Evolutionary conservation across 2,888 invertebrate genomes (phyloP).

Genomic region (Campaea margaritaria): DNA sequence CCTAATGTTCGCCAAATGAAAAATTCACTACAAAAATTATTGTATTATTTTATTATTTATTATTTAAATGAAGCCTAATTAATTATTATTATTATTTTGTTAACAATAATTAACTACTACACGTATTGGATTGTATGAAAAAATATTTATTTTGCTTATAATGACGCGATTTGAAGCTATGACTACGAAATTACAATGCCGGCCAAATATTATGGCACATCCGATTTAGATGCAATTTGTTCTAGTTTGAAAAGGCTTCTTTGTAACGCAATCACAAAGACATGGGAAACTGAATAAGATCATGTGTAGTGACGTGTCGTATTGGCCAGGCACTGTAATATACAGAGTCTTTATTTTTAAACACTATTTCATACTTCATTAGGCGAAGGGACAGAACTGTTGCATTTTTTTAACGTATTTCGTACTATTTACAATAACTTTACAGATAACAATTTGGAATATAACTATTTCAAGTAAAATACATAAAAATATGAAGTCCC

Average conservation of each 20-base stretch:
- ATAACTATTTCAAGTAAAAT: background rate
- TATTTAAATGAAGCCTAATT: slow-evolving; percentile 24
- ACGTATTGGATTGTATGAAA: slow-evolving; percentile 36
- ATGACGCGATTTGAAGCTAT: slow-evolving; percentile 32
- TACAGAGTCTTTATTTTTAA: slow-evolving; percentile 19
- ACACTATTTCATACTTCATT: slow-evolving; percentile 10
- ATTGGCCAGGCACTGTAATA: slow-evolving; percentile 10
- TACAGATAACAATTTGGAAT: background rate
- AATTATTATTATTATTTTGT: slow-evolving; percentile 37
- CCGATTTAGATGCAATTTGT: background rate
- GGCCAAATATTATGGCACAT: slow-evolving; percentile 9
- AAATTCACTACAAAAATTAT: slow-evolving; percentile 31
- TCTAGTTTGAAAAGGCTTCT: background rate
- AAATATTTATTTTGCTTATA: slow-evolving; percentile 28
- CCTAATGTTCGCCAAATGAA: slow-evolving; percentile 53
- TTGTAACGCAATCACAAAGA: too few relatives aligned
- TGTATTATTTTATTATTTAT: slow-evolving; percentile 28
- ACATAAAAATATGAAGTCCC: too few relatives aligned
- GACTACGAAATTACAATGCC: slow-evolving; percentile 16
- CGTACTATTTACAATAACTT: slow-evolving; percentile 4
- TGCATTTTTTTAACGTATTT: slow-evolving; percentile 10
- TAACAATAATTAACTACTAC: slow-evolving; percentile 33
- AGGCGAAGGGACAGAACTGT: background rate
- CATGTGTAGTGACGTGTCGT: background rate
- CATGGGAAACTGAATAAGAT: too few relatives aligned